Conservation (phyloP, 2,888 invertebrate genomes). For the Aporophyla nigra region DNA sequence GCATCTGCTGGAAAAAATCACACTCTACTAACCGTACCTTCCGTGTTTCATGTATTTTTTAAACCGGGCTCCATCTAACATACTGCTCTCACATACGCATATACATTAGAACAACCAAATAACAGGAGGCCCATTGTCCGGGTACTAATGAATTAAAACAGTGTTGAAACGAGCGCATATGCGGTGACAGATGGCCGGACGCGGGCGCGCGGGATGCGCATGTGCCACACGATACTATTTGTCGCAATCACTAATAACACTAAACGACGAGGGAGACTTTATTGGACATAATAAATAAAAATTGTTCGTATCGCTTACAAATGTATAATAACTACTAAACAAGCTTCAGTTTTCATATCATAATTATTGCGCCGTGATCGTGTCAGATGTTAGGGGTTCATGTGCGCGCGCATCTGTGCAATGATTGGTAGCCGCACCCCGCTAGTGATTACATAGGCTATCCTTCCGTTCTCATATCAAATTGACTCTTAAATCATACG, state of each 20-base stretch:
- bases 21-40: constrained; percentile 8
- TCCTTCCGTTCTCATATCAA: constrained; percentile 74
- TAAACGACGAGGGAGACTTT: constrained; percentile 73
- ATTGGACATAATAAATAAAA: constrained; percentile 70
- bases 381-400: constrained; percentile 70
- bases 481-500: constrained; percentile 63
- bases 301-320: constrained; percentile 55
- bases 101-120: constrained; percentile 77
- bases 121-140: constrained; percentile 82
- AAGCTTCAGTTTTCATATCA: constrained; percentile 68
- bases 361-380: constrained; percentile 64
- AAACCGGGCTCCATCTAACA: constrained; percentile 17
- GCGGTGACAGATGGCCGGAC: constrained; percentile 90
- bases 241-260: constrained; percentile 84
- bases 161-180: constrained; percentile 87
- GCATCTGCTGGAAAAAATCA: constrained; percentile 42
- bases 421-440: constrained; percentile 79
- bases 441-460: constrained; percentile 72
- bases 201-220: constrained; percentile 82
- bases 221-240: constrained; percentile 85
- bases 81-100: constrained; percentile 12
- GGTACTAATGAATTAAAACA: constrained; percentile 88
- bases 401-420: constrained; percentile 86
- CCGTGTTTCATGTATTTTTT: neutral
- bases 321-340: constrained; percentile 45